These are phyloP conservation scores for Chiloscyllium punctatum DNA, from an alignment of 2,797 vertebrate genomes.

Conservation along the genomic window DNA sequence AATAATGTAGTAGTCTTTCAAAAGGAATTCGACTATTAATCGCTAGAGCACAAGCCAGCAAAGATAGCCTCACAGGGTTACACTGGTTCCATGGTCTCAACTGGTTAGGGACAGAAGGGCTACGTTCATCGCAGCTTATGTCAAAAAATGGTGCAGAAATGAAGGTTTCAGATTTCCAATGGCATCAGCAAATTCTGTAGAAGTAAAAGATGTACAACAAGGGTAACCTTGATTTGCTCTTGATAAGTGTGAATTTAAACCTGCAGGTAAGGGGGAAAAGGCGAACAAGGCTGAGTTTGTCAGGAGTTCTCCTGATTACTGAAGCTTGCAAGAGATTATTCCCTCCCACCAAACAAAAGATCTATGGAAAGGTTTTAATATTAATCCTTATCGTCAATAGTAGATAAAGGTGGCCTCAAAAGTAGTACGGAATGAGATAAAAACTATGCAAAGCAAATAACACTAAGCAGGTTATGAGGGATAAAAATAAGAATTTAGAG, in stretches of 20 bases:
- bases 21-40: not conserved
- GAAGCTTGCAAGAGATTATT: not conserved
- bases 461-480: not conserved
- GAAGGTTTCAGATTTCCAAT: not conserved
- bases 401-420: not conserved
- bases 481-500: not conserved
- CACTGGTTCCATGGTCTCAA: not conserved
- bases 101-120: not conserved
- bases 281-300: not conserved
- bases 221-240: not conserved
- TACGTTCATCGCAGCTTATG: not conserved
- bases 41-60: not conserved
- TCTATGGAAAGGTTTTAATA: too few relatives aligned
- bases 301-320: not conserved
- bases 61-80: not conserved
- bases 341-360: too few relatives aligned
- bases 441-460: not conserved
- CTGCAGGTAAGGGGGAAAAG: not conserved
- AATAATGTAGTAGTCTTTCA: not conserved
- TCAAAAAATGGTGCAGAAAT: not conserved
- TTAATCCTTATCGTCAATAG: too few relatives aligned
- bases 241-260: not conserved
- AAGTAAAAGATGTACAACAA: not conserved
- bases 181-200: not conserved
- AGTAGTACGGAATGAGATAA: not conserved